Percentiles rank a stretch among this genome's conserved stretches.
phyloP scores from a whole-genome alignment of 2,888 invertebrate species.

The Corbicula japonica region DNA sequence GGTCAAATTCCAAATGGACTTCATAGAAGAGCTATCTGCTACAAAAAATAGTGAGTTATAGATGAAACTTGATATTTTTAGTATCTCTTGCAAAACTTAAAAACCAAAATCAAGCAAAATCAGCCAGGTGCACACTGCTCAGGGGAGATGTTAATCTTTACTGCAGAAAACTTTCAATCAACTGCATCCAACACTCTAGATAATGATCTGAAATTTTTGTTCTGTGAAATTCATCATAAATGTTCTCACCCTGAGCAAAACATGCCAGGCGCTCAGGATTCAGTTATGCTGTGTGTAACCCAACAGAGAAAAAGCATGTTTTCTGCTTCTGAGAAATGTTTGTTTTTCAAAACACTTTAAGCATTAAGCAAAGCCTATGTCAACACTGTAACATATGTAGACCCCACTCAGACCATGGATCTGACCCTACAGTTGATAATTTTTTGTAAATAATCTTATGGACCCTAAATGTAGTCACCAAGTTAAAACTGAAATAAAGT shows the following conservation, averaged over 20 bases:
- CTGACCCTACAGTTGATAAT: too few species aligned
- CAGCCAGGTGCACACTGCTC: neutral
- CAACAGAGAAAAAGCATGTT: neutral
- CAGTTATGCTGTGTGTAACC: neutral
- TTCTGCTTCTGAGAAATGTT: neutral
- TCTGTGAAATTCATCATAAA: conserved; percentile 8
- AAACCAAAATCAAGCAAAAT: neutral
- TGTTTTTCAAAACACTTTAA: neutral
- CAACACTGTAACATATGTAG: neutral
- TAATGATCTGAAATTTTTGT: neutral
- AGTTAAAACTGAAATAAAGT: too few species aligned
- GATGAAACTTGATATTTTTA: too few species aligned
- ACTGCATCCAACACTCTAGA: conserved; percentile 6
- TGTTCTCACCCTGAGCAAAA: neutral
- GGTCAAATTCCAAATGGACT: too few species aligned
- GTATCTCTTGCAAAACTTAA: neutral
- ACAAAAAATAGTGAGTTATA: neutral
- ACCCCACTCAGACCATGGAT: neutral
- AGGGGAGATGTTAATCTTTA: neutral
- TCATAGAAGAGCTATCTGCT: neutral
- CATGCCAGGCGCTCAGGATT: neutral
- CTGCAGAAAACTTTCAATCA: conserved; percentile 11
- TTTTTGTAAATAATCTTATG: too few species aligned
- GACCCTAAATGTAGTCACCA: too few species aligned
- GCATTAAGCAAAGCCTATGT: neutral